phyloP scores from a whole-genome alignment of 2,888 invertebrate species.

The Theretra japonica region DNA sequence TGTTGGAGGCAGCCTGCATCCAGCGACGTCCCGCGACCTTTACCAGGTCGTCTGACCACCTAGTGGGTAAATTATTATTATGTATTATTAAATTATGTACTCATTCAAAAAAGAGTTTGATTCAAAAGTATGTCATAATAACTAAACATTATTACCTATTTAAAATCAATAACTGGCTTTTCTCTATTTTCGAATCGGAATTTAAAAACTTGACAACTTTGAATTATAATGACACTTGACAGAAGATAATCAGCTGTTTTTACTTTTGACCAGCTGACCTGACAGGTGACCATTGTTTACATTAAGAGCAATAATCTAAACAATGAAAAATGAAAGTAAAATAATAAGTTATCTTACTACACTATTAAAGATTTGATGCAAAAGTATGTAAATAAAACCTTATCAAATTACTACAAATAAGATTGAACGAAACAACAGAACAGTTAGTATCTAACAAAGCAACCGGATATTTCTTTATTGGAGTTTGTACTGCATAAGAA shows the following conservation, averaged over 20 bases:
- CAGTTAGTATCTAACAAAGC: background rate
- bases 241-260: background rate
- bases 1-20: too few species aligned
- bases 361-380: background rate
- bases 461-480: background rate
- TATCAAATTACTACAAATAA: background rate
- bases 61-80: too few species aligned
- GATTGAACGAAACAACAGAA: background rate
- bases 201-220: background rate
- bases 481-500: background rate
- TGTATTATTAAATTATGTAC: too few species aligned
- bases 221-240: background rate
- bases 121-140: too few species aligned
- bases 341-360: background rate
- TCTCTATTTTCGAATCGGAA: too few species aligned
- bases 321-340: background rate
- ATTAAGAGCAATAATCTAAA: background rate
- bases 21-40: too few species aligned
- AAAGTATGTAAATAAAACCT: background rate
- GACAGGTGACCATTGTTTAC: conserved; percentile 5
- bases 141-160: too few species aligned
- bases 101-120: too few species aligned
- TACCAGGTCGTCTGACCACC: too few species aligned
- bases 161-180: too few species aligned
- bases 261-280: background rate